Conservation (phyloP, 2,888 invertebrate species). For the Antheraea assamensis region DNA sequence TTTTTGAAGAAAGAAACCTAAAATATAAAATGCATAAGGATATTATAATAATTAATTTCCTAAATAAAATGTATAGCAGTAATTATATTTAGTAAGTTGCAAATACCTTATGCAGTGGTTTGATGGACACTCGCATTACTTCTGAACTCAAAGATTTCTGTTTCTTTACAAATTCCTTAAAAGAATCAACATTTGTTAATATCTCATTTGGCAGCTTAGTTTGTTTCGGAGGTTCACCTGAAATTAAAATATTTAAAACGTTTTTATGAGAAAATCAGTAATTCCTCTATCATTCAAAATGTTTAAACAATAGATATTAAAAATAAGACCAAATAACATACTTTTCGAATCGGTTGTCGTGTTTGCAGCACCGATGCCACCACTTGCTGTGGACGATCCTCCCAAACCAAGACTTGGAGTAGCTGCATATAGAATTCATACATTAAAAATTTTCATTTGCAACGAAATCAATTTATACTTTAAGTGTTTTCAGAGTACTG, state of each 20-base stretch:
- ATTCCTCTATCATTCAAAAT: not conserved
- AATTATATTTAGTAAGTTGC: too few relatives aligned
- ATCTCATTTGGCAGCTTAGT: slow-evolving; percentile 89
- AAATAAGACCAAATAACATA: slow-evolving; percentile 39
- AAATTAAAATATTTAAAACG: slow-evolving; percentile 24
- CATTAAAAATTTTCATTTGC: not conserved
- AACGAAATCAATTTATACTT: not conserved
- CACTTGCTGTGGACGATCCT: slow-evolving; percentile 79
- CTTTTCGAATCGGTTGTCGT: slow-evolving; percentile 64
- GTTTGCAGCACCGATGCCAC: slow-evolving; percentile 58
- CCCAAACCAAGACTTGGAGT: slow-evolving; percentile 85
- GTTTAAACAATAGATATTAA: not conserved
- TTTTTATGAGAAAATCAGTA: not conserved
- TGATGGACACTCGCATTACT: slow-evolving; percentile 86
- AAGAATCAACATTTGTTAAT: slow-evolving; percentile 87
- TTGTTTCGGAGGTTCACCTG: slow-evolving; percentile 72
- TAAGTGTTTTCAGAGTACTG: not conserved
- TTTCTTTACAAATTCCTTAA: slow-evolving; percentile 92
- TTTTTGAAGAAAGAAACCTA: too few relatives aligned
- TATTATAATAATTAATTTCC: too few relatives aligned
- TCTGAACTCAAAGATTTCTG: slow-evolving; percentile 92
- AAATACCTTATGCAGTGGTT: slow-evolving; percentile 70
- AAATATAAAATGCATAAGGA: too few relatives aligned
- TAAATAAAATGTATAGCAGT: too few relatives aligned
- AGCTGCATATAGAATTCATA: slow-evolving; percentile 38